phyloP scores from a whole-genome alignment of 1,140 invertebrate species.

The Micrasema minimum region DNA sequence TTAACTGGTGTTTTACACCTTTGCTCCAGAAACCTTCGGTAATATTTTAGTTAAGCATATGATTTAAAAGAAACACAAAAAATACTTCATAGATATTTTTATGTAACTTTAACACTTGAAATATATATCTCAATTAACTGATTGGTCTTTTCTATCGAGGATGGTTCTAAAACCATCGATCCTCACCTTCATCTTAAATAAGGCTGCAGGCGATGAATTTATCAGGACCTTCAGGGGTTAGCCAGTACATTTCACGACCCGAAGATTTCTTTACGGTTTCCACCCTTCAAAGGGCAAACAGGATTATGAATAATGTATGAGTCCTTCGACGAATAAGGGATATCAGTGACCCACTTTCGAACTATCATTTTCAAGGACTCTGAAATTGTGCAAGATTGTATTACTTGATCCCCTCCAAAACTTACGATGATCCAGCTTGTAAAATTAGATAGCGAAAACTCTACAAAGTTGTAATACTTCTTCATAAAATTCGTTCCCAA shows the following conservation, averaged over 20 bases:
- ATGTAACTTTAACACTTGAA: no score
- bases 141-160: no score
- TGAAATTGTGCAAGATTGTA: not conserved
- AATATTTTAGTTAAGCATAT: no score
- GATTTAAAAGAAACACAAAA: no score
- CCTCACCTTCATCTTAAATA: not conserved
- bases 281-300: not conserved
- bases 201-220: conserved; percentile 29
- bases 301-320: conserved; percentile 27
- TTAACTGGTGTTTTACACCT: not conserved
- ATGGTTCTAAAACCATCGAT: not conserved
- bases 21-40: not conserved
- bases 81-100: no score
- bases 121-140: no score
- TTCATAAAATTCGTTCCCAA: no score
- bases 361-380: conserved; percentile 13
- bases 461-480: no score
- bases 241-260: conserved; percentile 4
- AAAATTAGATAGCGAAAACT: no score
- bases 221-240: conserved; percentile 18
- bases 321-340: conserved; percentile 25
- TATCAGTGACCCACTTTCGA: conserved; percentile 19
- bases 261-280: conserved; percentile 22
- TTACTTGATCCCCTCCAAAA: no score
- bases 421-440: no score